Conservation (phyloP, 2,888 invertebrate genomes). For the Dryococelus australis region DNA sequence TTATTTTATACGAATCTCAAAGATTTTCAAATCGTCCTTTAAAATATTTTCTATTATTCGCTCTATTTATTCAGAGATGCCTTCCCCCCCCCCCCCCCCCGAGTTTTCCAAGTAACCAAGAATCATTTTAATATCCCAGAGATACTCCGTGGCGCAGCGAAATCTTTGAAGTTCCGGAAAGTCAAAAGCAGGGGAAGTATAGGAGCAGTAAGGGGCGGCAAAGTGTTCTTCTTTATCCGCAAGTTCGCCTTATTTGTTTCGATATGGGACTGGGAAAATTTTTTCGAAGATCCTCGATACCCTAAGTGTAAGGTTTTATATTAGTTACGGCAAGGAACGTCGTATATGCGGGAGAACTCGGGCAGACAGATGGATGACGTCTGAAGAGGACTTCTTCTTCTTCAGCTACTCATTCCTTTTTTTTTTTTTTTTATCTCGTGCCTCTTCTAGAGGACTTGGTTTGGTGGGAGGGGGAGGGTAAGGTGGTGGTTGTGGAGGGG, state of each 20-base stretch:
- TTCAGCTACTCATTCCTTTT: not conserved
- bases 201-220: not conserved
- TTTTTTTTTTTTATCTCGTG: no score
- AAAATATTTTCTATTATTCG: no score
- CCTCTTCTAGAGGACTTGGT: not conserved
- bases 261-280: not conserved
- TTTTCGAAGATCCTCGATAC: not conserved
- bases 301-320: not conserved
- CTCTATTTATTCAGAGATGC: no score
- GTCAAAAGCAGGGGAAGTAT: not conserved
- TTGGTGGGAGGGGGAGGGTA: no score
- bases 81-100: no score
- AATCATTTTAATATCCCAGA: no score
- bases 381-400: not conserved
- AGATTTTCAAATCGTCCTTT: no score
- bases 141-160: not conserved
- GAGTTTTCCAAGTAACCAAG: no score
- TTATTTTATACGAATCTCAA: no score
- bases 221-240: not conserved
- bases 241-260: not conserved
- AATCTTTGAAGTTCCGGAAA: not conserved
- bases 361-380: not conserved
- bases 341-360: not conserved
- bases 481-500: no score
- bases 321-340: not conserved